Evolutionary conservation across 2,888 invertebrate genomes (phyloP).

Genomic region (Andrena camellia): DNA sequence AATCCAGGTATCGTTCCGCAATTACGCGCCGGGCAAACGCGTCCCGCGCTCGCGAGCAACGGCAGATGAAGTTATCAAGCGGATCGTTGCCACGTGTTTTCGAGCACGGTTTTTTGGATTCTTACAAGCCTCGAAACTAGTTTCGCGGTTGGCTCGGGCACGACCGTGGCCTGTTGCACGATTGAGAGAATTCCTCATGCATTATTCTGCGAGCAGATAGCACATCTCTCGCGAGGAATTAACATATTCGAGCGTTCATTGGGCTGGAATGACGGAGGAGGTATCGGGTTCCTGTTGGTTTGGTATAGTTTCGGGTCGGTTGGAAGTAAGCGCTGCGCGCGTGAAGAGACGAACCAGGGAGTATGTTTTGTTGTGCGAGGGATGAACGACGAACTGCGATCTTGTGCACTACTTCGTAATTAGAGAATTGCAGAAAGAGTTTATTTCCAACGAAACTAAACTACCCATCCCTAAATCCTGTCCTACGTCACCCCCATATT

Average conservation of each 20-base stretch:
- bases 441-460: too few relatives aligned
- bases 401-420: too few relatives aligned
- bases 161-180: constrained; percentile 16
- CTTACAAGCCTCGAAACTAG: constrained; percentile 8
- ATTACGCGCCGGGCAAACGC: constrained; percentile 43
- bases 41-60: background rate
- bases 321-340: background rate
- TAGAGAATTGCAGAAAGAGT: too few relatives aligned
- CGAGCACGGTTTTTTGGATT: constrained; percentile 3
- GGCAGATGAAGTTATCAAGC: constrained; percentile 28
- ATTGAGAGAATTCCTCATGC: constrained; percentile 22
- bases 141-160: background rate
- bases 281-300: constrained; percentile 22
- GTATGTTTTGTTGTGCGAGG: background rate
- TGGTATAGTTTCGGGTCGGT: background rate
- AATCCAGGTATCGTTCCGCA: constrained; percentile 37
- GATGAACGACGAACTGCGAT: background rate
- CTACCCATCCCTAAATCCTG: too few relatives aligned
- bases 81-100: background rate
- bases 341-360: background rate
- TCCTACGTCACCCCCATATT: too few relatives aligned
- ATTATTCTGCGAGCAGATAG: constrained; percentile 31
- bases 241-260: constrained; percentile 23
- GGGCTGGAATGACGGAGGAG: constrained; percentile 7
- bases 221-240: constrained; percentile 26